phyloP scores from a whole-genome alignment of 2,888 invertebrate species.

The Eristalis arbustorum region DNA sequence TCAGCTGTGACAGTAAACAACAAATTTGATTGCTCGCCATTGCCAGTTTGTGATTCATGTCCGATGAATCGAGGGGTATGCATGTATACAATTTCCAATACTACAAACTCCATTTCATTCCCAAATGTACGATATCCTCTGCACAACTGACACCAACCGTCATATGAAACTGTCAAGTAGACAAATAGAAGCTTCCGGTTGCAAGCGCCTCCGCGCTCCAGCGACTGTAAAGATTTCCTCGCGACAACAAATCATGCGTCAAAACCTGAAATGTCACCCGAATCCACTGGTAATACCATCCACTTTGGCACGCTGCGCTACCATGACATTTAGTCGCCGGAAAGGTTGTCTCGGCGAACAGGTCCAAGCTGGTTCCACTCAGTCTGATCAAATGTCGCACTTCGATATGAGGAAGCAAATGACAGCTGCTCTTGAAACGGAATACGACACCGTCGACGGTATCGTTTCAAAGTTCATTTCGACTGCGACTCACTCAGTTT shows the following conservation, averaged over 20 bases:
- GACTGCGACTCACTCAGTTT: neutral
- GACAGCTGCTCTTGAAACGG: neutral
- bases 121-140: no score
- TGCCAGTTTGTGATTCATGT: no score
- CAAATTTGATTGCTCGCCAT: no score
- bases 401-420: neutral
- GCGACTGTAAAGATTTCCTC: neutral
- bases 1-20: no score
- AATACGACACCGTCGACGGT: neutral
- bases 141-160: no score
- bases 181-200: no score
- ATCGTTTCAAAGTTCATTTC: neutral
- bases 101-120: no score
- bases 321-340: slow-evolving; percentile 6
- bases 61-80: no score
- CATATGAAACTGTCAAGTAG: no score
- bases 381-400: neutral
- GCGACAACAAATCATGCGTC: neutral
- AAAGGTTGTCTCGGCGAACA: neutral
- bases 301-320: neutral
- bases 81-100: no score
- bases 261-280: neutral
- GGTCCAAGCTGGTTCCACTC: neutral
- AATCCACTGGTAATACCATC: no score
- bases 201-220: neutral